These are phyloP conservation scores for Vultur gryphus DNA, from an alignment of 2,797 vertebrate genomes.

Conservation along the genomic window DNA sequence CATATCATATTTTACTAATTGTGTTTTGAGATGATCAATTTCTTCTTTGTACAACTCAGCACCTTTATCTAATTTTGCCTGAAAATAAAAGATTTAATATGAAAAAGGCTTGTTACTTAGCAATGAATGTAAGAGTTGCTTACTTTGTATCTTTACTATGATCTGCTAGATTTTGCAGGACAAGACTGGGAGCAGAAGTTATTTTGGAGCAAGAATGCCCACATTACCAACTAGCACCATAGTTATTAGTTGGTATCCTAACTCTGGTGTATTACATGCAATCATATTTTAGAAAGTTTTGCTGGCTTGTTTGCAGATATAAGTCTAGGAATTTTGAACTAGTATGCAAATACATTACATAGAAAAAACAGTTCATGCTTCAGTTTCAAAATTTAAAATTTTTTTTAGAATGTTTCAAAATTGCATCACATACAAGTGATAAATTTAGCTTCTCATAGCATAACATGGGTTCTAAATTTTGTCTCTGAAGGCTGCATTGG, in stretches of 20 bases:
- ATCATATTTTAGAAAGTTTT: background rate
- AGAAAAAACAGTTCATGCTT: background rate
- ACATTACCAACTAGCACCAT: background rate
- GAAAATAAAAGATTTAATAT: background rate
- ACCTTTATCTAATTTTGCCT: slow-evolving; percentile 72
- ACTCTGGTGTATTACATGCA: background rate
- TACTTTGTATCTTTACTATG: background rate
- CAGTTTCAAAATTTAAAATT: background rate
- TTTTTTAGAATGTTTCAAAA: background rate
- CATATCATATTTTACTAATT: slow-evolving; percentile 82
- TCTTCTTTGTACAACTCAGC: slow-evolving; percentile 73
- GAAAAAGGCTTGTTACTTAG: background rate
- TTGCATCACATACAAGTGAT: background rate
- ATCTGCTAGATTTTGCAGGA: background rate
- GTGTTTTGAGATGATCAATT: slow-evolving; percentile 78
- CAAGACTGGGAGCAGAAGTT: background rate
- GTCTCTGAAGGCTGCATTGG: background rate
- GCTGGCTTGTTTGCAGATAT: background rate
- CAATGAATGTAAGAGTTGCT: background rate
- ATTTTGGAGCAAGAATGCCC: background rate
- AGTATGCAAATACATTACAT: background rate
- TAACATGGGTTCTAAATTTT: background rate
- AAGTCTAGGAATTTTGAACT: background rate
- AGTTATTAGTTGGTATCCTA: background rate
- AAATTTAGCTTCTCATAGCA: background rate